A percentile compares a stretch with the other conserved stretches of the same genome.
Evolutionary conservation across 2,888 invertebrate species (phyloP).

Genomic region (Rhagonycha lutea): DNA sequence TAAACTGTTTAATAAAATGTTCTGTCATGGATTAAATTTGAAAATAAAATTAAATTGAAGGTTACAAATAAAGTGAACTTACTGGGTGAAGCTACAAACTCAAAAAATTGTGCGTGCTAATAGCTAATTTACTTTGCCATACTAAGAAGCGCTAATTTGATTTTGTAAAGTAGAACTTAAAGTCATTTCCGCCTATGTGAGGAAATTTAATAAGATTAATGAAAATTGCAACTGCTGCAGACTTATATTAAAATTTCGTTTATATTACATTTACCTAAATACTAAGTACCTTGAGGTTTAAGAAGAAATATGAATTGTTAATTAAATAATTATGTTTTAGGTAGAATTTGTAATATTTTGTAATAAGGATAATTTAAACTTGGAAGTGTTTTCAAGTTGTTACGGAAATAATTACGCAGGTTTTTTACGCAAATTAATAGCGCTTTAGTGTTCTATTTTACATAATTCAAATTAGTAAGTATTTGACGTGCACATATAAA

Average conservation of each 20-base stretch:
- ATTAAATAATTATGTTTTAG: background rate
- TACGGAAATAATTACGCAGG: background rate
- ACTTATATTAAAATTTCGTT: background rate
- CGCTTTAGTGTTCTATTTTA: background rate
- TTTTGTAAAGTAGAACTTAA: background rate
- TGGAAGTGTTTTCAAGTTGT: background rate
- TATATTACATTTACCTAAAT: background rate
- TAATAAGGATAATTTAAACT: background rate
- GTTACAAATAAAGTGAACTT: background rate
- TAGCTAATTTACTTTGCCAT: background rate
- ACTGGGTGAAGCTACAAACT: background rate
- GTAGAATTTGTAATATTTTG: background rate
- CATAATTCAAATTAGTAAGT: background rate
- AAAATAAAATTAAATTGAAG: background rate
- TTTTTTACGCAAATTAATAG: background rate
- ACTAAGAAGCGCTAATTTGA: slow-evolving; percentile 1
- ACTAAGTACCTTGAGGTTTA: background rate
- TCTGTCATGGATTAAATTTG: background rate
- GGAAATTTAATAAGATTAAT: slow-evolving; percentile 1
- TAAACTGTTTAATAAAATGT: background rate
- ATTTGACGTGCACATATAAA: background rate
- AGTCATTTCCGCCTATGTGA: background rate
- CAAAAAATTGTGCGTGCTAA: background rate
- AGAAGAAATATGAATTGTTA: background rate
- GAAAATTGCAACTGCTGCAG: background rate